A percentile compares a stretch with the other conserved stretches of the same genome.
Evolutionary conservation across 2,888 invertebrate genomes (phyloP).

Genomic region (Caenorhabditis plicata): DNA sequence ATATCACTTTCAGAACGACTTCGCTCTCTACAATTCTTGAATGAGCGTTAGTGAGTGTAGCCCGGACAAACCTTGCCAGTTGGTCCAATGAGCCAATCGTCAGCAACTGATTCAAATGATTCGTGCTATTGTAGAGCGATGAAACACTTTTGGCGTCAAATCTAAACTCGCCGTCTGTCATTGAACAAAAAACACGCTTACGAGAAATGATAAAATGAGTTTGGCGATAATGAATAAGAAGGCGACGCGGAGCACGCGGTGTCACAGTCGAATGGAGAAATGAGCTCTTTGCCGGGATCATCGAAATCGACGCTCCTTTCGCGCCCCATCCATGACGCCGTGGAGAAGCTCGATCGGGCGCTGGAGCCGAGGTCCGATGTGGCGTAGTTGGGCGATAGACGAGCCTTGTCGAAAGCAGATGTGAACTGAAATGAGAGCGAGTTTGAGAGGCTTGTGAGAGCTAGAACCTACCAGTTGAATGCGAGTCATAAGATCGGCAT

Average conservation of each 20-base stretch:
- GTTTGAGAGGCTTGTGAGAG: neutral
- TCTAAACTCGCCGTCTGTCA: slow-evolving; percentile 2
- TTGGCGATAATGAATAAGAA: slow-evolving; percentile 20
- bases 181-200: slow-evolving; percentile 1
- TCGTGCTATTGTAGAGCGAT: slow-evolving; percentile 18
- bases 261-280: slow-evolving; percentile 29
- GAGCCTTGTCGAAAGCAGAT: slow-evolving; percentile 21
- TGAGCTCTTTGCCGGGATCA: slow-evolving; percentile 23
- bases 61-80: slow-evolving; percentile 8
- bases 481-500: slow-evolving; percentile 59
- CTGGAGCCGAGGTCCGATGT: slow-evolving; percentile 63
- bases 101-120: slow-evolving; percentile 17
- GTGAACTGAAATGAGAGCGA: slow-evolving; percentile 17
- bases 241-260: slow-evolving; percentile 22
- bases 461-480: slow-evolving; percentile 54
- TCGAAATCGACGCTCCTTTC: slow-evolving; percentile 36
- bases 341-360: slow-evolving; percentile 55
- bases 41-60: neutral
- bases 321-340: slow-evolving; percentile 55
- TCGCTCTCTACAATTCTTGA: slow-evolving; percentile 46
- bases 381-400: slow-evolving; percentile 58
- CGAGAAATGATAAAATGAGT: slow-evolving; percentile 25
- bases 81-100: slow-evolving; percentile 15
- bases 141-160: slow-evolving; percentile 27
- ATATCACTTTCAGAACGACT: slow-evolving; percentile 63